A percentile compares a stretch with the other conserved stretches of the same genome.
Evolutionary conservation across 2,113 vertebrate genomes (phyloP).

Genomic region (Salvelinus alpinus): DNA sequence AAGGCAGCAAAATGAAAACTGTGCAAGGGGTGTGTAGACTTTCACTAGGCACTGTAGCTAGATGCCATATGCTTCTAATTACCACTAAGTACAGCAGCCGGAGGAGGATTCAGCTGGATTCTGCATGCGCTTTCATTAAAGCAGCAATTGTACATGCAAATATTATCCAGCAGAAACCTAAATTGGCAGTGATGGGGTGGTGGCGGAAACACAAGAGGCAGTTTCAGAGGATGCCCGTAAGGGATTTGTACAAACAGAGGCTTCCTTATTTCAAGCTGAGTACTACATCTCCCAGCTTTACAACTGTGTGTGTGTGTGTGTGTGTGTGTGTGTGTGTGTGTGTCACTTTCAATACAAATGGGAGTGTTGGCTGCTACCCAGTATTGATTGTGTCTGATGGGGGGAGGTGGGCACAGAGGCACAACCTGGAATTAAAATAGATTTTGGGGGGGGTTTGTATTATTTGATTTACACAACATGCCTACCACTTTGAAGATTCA

Average conservation of each 20-base stretch:
- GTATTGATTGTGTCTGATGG: constrained; percentile 21
- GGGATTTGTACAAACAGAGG: constrained; percentile 47
- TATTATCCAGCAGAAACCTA: constrained; percentile 18
- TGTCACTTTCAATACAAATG: constrained; percentile 24
- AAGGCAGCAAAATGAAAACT: no score
- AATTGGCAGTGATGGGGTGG: constrained; percentile 10
- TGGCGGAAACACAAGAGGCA: constrained; percentile 1
- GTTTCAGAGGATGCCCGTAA: constrained; percentile 4
- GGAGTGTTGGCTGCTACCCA: constrained; percentile 24
- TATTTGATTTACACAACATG: no score
- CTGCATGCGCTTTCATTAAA: no score
- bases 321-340: background rate
- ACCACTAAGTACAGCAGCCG: no score
- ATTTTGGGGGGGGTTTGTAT: no score
- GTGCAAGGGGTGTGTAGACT: no score
- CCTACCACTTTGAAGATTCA: no score
- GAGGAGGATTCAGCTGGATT: no score
- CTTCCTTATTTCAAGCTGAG: no score
- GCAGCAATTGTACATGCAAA: background rate
- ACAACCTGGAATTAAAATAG: no score
- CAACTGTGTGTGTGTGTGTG: background rate
- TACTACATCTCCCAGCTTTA: constrained; percentile 36
- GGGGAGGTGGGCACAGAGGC: background rate
- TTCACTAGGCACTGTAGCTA: no score
- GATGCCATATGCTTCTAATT: no score